Evolutionary conservation across 2,888 invertebrate genomes (phyloP).

Genomic region (Oxycera nigricornis): DNA sequence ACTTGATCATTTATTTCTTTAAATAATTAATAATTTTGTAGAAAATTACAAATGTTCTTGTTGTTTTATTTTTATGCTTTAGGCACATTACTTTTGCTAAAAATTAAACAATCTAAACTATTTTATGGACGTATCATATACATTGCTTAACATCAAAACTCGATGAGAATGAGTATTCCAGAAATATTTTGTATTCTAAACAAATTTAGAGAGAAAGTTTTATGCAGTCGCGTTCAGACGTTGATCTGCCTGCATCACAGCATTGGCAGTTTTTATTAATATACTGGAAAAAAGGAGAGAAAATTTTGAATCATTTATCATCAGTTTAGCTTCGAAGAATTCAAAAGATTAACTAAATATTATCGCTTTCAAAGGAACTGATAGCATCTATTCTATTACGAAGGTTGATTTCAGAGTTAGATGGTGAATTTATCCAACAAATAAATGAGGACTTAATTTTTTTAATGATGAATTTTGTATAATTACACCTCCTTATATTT

Average conservation of each 20-base stretch:
- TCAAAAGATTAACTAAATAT: neutral
- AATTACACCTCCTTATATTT: no score
- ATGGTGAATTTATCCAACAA: no score
- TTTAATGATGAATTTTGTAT: no score
- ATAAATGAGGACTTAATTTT: no score
- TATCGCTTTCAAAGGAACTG: no score
- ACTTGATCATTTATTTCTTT: neutral
- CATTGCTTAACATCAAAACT: conserved; percentile 1
- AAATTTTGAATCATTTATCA: conserved; percentile 5
- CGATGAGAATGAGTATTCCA: neutral
- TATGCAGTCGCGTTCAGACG: conserved; percentile 52
- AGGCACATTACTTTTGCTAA: conserved; percentile 7
- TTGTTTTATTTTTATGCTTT: neutral
- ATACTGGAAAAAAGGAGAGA: conserved; percentile 50
- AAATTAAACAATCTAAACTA: neutral
- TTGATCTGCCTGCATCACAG: conserved; percentile 58
- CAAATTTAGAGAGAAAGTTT: no score
- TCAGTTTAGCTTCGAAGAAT: conserved; percentile 9
- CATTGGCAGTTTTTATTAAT: conserved; percentile 59
- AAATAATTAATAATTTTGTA: conserved; percentile 6
- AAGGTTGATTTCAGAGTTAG: no score
- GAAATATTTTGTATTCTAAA: neutral
- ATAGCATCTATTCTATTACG: neutral
- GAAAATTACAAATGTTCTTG: conserved; percentile 15
- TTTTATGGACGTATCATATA: neutral